phyloP scores from a whole-genome alignment of 2,797 vertebrate species.

The Gambelia wislizenii region DNA sequence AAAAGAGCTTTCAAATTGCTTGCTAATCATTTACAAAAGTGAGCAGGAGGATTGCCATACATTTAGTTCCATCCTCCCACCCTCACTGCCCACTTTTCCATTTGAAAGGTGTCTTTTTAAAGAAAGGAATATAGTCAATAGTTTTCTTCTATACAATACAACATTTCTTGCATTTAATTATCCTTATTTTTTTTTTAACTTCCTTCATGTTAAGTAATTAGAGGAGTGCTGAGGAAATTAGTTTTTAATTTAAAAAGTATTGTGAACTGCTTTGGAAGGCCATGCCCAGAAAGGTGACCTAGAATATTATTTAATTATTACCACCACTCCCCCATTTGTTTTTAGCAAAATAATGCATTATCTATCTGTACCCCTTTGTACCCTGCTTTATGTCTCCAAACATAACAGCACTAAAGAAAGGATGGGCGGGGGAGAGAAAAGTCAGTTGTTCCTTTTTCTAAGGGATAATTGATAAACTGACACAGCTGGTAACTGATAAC shows the following conservation, averaged over 20 bases:
- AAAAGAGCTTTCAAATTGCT: constrained; percentile 42
- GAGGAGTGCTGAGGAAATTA: background rate
- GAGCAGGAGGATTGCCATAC: background rate
- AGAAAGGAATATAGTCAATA: background rate
- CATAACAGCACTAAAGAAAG: background rate
- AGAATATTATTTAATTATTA: no score
- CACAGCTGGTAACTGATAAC: background rate
- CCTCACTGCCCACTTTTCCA: background rate
- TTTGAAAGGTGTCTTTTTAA: background rate
- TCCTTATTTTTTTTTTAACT: background rate
- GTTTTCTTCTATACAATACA: background rate
- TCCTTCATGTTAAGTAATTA: background rate
- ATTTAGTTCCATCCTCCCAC: background rate
- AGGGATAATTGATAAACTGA: background rate
- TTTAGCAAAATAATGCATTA: background rate
- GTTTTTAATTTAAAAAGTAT: background rate
- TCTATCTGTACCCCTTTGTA: background rate
- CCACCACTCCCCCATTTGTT: background rate
- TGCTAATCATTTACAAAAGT: constrained; percentile 5
- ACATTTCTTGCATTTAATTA: background rate
- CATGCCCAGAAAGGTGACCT: background rate
- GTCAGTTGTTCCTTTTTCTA: background rate
- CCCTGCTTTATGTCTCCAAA: no score
- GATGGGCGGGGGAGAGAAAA: background rate
- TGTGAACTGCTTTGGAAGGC: background rate